Evolutionary conservation across 2,113 vertebrate species (phyloP), one percentile per base, ranked within the genome.

Genomic region (Larimichthys crocea): DNA sequence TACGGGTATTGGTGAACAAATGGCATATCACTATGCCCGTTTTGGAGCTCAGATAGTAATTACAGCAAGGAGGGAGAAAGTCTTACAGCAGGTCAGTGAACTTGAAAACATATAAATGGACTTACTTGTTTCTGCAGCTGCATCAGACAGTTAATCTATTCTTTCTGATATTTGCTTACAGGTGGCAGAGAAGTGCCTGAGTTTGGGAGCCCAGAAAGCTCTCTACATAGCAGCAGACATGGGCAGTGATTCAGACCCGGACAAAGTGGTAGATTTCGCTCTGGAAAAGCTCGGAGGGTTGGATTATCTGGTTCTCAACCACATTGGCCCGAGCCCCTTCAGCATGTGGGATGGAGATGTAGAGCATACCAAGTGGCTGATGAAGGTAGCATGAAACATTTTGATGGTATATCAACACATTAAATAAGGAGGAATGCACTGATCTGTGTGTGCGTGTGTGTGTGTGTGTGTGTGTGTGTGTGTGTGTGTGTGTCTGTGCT

Each of bases 241-340:
- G 97, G 85, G 92, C 59, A 94, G 19, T 56, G 91, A 93, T 2
- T 79, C 92, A 5, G 96, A 96, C 48, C 95, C 96, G 0, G 89
- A 94, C 9, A 89, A n/a, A 24, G 95, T 97, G 75, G 87, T 97
- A 31, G 92, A 91, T 24, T 97, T 96, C 83, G 94, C 97, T 52
- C 71, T 96, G 73, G 91, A 97, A 79, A 92, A 95, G 22, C 93
- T 98, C n/a, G 96, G 96, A 29, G 96, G 96, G 1, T 85, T 98
- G 92, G 96, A 98, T 80, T 96, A 95, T 76, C 75, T 97, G 12
- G 94, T 97, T 69, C 83, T 97, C 74, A 98, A 97, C 83, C 97
- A 97, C 88, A 93, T 97, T 0, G 96, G 97, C 1, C 3, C 63
- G 0, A 93, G 76, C 72, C 94, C 83, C 11, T 96, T 96, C 76